A percentile compares a stretch with the other conserved stretches of the same genome.
Conservation (phyloP, 2,113 vertebrate genomes). For the Coptodon bakossiorum region DNA sequence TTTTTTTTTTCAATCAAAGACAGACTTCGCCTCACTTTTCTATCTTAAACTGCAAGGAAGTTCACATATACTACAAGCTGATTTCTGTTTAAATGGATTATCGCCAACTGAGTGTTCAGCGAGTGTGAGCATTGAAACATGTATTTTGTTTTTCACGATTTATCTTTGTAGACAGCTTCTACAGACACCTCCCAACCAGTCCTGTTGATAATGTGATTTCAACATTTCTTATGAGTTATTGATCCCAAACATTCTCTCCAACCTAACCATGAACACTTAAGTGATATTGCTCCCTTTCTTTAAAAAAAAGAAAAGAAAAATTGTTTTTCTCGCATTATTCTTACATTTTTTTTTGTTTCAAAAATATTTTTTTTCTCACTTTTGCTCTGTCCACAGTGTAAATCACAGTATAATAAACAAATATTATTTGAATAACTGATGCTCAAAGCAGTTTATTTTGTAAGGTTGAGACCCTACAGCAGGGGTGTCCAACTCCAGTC, state of each 20-base stretch:
- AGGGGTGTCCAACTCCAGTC: background rate
- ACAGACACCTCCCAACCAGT: background rate
- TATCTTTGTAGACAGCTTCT: background rate
- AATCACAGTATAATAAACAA: background rate
- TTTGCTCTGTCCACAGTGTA: background rate
- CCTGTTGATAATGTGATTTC: background rate
- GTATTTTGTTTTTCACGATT: background rate
- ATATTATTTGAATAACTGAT: background rate
- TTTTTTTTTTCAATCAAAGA: background rate
- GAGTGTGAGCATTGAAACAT: background rate
- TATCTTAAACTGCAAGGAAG: background rate
- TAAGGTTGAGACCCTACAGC: background rate
- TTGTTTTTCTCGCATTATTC: background rate
- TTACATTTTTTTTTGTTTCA: background rate
- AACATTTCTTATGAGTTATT: background rate
- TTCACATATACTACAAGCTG: background rate
- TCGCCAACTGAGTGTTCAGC: background rate
- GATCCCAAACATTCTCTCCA: background rate
- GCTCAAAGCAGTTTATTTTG: background rate
- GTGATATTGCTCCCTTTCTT: background rate
- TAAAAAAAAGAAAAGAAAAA: background rate
- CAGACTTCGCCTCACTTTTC: too few relatives aligned
- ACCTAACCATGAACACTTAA: background rate
- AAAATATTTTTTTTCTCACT: accelerated
- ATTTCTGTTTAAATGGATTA: background rate